Base-by-base conservation (phyloP, 1,140 invertebrate species). In the Dreissena rostriformis region DNA sequence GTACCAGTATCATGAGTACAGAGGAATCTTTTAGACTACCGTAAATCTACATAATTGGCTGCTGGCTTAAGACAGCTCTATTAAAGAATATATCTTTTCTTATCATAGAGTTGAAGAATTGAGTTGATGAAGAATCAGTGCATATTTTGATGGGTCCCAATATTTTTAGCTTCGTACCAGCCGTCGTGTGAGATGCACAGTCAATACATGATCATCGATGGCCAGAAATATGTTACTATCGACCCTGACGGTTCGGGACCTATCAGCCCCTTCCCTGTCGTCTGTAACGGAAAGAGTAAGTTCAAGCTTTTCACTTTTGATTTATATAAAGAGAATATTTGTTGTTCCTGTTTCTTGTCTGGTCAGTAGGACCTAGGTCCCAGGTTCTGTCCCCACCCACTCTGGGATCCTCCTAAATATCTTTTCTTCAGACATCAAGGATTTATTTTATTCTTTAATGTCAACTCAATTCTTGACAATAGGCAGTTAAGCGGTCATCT, bases 191-290 rank as follows among this genome's bases (percentile, higher is more conserved):
- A 96, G 89, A 97, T 98, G 88, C 86, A 86, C 82, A 92, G 90
- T 74, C 86, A 89, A 86, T 91, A 92, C 75, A 89, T 88, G 11
- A 88, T 87, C 17, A 87, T 82, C 78, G 74, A 93, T 63, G 88
- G 89, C 88, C 95, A 88, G 68, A 88, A 90, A 28, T 95, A 96
- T 74, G 96, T 93, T 4, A 93, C 88, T 53, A 97, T 99, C 85
- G 99, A 99, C 94, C 96, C 99, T 17, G 98, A 99, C 94, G 98
- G 98, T 61, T 98, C 98, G 88, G 98, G 98, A 0, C 97, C 97
- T 0, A 93, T 99, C 51, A 94, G 96, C 29, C 97, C 98, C 0
- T 99, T 99, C 94, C 96, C 96, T 7, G 98, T 99, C 12, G 96
- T 96, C 19, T 99, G 98, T 93, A 96, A 97, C 76, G 88, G 88